Conservation (phyloP, 2,888 invertebrate species). For the Sarcophaga subvicina region DNA sequence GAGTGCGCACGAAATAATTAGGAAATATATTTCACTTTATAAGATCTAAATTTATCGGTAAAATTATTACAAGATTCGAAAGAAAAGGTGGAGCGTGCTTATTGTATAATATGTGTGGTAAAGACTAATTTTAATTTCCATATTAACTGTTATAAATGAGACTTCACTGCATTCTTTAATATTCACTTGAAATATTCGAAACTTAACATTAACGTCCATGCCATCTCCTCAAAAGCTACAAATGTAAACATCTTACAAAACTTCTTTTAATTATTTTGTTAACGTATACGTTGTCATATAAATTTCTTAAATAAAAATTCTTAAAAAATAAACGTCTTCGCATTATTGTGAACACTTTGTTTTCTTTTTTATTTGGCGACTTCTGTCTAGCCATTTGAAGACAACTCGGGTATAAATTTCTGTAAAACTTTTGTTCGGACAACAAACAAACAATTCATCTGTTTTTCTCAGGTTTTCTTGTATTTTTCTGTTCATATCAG, state of each 20-base stretch:
- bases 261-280: not conserved
- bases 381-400: conserved; percentile 47
- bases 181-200: too few species aligned
- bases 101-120: too few species aligned
- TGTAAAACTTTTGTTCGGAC: conserved; percentile 55
- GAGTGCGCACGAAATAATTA: too few species aligned
- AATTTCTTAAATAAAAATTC: not conserved
- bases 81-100: too few species aligned
- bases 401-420: conserved; percentile 65
- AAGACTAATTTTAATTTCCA: too few species aligned
- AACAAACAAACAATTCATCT: conserved; percentile 50
- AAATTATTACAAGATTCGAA: too few species aligned
- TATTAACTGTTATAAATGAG: too few species aligned
- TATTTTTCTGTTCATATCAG: conserved; percentile 16
- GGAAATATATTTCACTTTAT: too few species aligned
- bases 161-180: too few species aligned
- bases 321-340: not conserved
- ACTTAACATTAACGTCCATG: too few species aligned
- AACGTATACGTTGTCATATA: not conserved
- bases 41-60: too few species aligned
- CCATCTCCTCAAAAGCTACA: too few species aligned
- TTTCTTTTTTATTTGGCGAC: conserved; percentile 4
- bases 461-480: conserved; percentile 54
- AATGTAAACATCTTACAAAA: not conserved
- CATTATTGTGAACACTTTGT: not conserved